Base-by-base conservation (phyloP, 2,797 vertebrate genomes). In the Enteromius radiatus region DNA sequence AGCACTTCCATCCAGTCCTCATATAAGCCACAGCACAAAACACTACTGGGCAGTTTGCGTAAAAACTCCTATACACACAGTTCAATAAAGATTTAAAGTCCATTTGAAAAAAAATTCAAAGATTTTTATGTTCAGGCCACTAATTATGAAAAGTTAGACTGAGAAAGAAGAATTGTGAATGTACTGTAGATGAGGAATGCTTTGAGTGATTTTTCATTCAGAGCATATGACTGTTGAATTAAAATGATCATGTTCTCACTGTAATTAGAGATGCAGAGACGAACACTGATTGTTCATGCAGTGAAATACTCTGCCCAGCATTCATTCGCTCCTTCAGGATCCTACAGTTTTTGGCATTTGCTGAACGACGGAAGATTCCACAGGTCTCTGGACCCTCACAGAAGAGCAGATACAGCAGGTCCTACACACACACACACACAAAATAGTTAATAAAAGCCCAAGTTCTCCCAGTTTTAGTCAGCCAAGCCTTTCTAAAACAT, bases 311-410 rank as follows among this genome's bases (percentile, higher is more conserved):
- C 68, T 90, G 87, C 69, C 95, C 95, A 19, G 92, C 92, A 84
- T 94, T 94, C 76, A 95, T 89, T 68, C 91, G 92, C 90, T 96
- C 95, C 76, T 95, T 95, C 76, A 96, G 76, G 63, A 95, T 93
- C 83, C 94, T 93, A 84, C 95, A 95, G 69, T 82, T 94, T 81
- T 94, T 95, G 80, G 93, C 93, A 80, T 95, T 96, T 65, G 95
- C 95, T 14, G 95, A 96, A 23, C 94, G 93, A 68, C 94, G 92
- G 89, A 96, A 96, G 87, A 96, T 94, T 52, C 95, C 95, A 26
- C 85, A 90, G 0, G 95, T 95, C 67, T 92, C 91, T 8, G 95
- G 95, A 23, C 94, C 95, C 86, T 95, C 91, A 0, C 92, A 90
- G 85, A 95, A 95, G 28, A 95, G 88, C 36, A 95, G 88, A 23